Base-by-base conservation (phyloP, 2,888 invertebrate genomes). In the Rhorus exstirpatorius region DNA sequence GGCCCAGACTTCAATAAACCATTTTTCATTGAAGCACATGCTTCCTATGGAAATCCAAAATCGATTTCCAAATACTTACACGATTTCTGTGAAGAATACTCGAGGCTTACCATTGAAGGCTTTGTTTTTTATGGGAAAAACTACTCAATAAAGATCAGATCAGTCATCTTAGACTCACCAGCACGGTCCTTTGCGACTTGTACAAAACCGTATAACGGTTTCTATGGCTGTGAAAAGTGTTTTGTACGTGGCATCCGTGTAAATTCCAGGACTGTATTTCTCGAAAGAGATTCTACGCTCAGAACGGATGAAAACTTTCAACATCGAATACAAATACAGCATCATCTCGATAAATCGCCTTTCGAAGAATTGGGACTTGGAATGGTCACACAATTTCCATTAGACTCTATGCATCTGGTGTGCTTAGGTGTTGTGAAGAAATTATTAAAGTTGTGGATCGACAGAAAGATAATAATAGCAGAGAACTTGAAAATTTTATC, bases 201-300 rank as follows among this genome's bases (percentile, higher is more conserved):
- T 24, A 72, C 58, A 41, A 44, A 26, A 72, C 10, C 10, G 14
- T 10, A 58, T 12, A 72, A 72, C 24, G 58, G n/a, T 1, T 60
- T 21, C 60, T 60, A 60, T 10, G 60, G 72, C 7, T 72, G 72
- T 44, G 60, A 60, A 24, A 58, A 72, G 8, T 72, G 60, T 60
- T 44, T 21, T 3, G 17, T 60, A 14, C 3, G n/a, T 7, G 72
- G 44, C 35, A 8, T 3, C 14, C 46, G 26, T 44, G 24, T 0
- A 7, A 21, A 21, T 21, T 24, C 19, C 19, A 21, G 44, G 12
- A 63, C 24, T 1, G 6, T 72, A 6, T 72, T 72, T 60, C 24
- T 46, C 8, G 46, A 72, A 17, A 41, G 0, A 0, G 44, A 72
- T 72, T 21, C 21, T 7, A 1, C n/a, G n/a, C 17, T 72, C 1